These are phyloP conservation scores for Eristalinus sepulchralis DNA, from an alignment of 2,888 invertebrate species.

Conservation along the genomic window DNA sequence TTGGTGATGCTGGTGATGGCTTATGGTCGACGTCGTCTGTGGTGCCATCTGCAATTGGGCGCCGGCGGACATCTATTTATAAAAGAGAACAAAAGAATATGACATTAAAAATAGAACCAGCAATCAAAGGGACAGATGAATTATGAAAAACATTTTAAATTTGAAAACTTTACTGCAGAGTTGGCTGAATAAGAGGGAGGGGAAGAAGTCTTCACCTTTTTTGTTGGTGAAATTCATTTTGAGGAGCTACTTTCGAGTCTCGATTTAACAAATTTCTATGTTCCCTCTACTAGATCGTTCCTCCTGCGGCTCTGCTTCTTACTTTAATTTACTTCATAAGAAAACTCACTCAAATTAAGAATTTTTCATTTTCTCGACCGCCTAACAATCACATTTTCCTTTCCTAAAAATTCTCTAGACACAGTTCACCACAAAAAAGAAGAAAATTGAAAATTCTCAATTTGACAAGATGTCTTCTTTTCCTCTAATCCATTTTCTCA, in stretches of 20 bases:
- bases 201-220: conserved; percentile 50
- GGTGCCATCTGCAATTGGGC: conserved; percentile 99
- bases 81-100: conserved; percentile 34
- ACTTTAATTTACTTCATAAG: not conserved
- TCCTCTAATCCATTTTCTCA: conserved; percentile 69
- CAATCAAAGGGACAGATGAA: conserved; percentile 54
- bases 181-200: not conserved
- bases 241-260: conserved; percentile 59
- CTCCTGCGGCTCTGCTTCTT: not conserved
- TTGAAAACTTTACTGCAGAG: not conserved
- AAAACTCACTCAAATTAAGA: conserved; percentile 4
- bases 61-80: conserved; percentile 94
- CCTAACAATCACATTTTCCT: not conserved
- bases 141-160: not conserved
- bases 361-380: not conserved
- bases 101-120: not conserved
- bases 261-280: conserved; percentile 41
- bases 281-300: not conserved
- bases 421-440: conserved; percentile 7
- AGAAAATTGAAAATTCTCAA: conserved; percentile 48
- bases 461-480: conserved; percentile 70
- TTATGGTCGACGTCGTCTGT: conserved; percentile 87
- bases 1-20: conserved; percentile 80
- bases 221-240: conserved; percentile 63
- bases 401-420: not conserved